Evolutionary conservation across 2,113 vertebrate species (phyloP).

Genomic region (Typhlomys cinereus): DNA sequence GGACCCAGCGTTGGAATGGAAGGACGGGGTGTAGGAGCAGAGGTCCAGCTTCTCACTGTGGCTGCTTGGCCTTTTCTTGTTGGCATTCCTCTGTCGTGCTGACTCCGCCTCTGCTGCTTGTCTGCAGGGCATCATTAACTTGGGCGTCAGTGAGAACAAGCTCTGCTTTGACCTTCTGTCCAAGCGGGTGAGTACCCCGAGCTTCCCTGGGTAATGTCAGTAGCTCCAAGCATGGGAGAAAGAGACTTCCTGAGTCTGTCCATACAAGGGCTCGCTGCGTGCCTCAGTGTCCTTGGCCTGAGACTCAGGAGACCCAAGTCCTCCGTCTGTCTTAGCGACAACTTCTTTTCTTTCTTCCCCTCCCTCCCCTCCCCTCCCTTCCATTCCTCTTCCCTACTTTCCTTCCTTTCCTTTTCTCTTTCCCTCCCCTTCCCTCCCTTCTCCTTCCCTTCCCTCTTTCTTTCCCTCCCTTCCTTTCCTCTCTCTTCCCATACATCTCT

Average conservation of each 20-base stretch:
- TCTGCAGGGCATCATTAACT: slow-evolving; percentile 93
- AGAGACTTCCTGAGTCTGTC: neutral
- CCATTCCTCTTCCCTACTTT: accelerated
- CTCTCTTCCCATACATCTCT: too few relatives aligned
- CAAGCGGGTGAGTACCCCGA: slow-evolving; percentile 88
- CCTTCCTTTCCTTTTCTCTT: too few relatives aligned
- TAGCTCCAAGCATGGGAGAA: too few relatives aligned
- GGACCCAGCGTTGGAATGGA: slow-evolving; percentile 22
- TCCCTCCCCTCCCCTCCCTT: accelerated
- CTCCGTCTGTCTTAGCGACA: neutral
- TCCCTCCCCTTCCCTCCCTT: neutral
- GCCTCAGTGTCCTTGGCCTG: neutral
- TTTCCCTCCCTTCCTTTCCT: too few relatives aligned
- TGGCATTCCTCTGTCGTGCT: neutral
- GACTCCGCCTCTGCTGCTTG: slow-evolving; percentile 5
- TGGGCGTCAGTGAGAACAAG: slow-evolving; percentile 98
- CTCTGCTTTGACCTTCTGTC: slow-evolving; percentile 95
- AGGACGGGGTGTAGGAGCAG: neutral
- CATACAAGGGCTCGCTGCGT: neutral
- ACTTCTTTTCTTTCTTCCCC: neutral
- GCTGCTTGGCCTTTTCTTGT: neutral
- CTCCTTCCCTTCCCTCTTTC: too few relatives aligned
- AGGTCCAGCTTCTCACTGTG: neutral
- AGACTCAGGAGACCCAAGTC: neutral
- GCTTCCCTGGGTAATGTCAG: neutral